phyloP scores from a whole-genome alignment of 2,888 invertebrate genomes.

The Dryococelus australis region DNA sequence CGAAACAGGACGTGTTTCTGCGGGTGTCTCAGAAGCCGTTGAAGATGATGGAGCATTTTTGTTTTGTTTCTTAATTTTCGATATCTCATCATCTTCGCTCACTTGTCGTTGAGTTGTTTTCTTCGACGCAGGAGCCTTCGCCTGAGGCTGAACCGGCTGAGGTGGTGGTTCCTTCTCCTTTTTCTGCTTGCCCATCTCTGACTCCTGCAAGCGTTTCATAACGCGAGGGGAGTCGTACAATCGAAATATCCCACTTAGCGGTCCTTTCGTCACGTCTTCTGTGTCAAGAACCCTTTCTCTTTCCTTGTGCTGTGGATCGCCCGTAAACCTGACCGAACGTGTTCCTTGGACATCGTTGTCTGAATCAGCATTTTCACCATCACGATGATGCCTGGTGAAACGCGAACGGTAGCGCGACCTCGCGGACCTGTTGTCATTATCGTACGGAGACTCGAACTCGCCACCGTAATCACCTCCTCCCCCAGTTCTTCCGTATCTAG shows the following conservation, averaged over 20 bases:
- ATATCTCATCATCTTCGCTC: conserved; percentile 90
- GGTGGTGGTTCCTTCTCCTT: conserved; percentile 65
- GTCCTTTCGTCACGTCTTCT: conserved; percentile 81
- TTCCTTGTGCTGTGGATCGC: conserved; percentile 50
- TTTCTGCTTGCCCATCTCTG: conserved; percentile 59
- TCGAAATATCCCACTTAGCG: conserved; percentile 88
- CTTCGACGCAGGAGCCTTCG: conserved; percentile 49
- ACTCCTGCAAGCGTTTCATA: conserved; percentile 87
- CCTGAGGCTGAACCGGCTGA: conserved; percentile 54
- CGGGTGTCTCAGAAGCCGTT: conserved; percentile 11
- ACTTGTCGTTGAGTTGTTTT: conserved; percentile 72
- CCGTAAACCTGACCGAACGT: conserved; percentile 42
- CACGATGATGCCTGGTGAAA: conserved; percentile 68
- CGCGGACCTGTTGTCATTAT: conserved; percentile 69
- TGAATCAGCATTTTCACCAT: conserved; percentile 50
- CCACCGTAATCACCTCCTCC: conserved; percentile 64
- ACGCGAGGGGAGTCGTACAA: conserved; percentile 88
- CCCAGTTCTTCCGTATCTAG: conserved; percentile 59
- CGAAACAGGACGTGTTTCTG: conserved; percentile 62
- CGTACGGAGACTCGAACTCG: conserved; percentile 69
- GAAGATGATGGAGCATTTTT: conserved; percentile 62
- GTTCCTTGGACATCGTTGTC: conserved; percentile 59
- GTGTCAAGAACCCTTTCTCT: conserved; percentile 83
- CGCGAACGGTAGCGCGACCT: conserved; percentile 76
- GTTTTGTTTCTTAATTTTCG: conserved; percentile 86